Percentiles rank a stretch among this genome's conserved stretches.
phyloP scores from a whole-genome alignment of 1,140 invertebrate genomes.

The Psilanteris sp. region DNA sequence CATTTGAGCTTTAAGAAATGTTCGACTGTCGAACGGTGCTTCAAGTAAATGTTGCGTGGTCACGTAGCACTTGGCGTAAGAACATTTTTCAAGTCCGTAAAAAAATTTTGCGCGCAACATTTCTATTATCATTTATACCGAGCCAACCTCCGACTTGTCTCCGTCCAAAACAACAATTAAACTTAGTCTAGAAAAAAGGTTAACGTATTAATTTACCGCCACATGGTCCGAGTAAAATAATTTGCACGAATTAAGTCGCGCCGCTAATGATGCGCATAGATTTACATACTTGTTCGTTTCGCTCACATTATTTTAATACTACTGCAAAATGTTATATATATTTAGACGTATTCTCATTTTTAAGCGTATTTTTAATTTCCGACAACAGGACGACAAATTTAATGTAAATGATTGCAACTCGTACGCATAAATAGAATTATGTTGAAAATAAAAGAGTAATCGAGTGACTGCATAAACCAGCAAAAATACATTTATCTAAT shows the following conservation, averaged over 20 bases:
- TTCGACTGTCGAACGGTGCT: slow-evolving; percentile 48
- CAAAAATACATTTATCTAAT: too few relatives aligned
- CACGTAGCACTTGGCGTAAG: slow-evolving; percentile 50
- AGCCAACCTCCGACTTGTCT: slow-evolving; percentile 27
- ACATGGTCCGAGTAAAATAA: not conserved
- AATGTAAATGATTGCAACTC: too few relatives aligned
- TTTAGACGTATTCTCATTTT: too few relatives aligned
- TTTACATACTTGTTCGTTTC: not conserved
- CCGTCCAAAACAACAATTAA: slow-evolving; percentile 36
- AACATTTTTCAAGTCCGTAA: slow-evolving; percentile 53
- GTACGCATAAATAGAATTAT: too few relatives aligned
- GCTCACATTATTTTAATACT: too few relatives aligned
- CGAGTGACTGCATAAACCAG: too few relatives aligned
- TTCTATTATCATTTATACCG: slow-evolving; percentile 55
- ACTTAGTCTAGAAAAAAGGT: slow-evolving; percentile 8
- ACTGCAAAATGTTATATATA: too few relatives aligned
- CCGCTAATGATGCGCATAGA: slow-evolving; percentile 8
- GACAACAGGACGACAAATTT: too few relatives aligned
- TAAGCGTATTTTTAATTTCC: too few relatives aligned
- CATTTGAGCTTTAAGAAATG: slow-evolving; percentile 47
- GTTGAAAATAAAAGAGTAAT: too few relatives aligned
- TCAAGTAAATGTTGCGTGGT: slow-evolving; percentile 56
- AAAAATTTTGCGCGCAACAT: slow-evolving; percentile 48
- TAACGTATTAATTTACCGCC: slow-evolving; percentile 7
- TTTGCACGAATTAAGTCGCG: slow-evolving; percentile 19